Conservation (phyloP, 1,140 invertebrate species). For the Aphelinus certus region DNA sequence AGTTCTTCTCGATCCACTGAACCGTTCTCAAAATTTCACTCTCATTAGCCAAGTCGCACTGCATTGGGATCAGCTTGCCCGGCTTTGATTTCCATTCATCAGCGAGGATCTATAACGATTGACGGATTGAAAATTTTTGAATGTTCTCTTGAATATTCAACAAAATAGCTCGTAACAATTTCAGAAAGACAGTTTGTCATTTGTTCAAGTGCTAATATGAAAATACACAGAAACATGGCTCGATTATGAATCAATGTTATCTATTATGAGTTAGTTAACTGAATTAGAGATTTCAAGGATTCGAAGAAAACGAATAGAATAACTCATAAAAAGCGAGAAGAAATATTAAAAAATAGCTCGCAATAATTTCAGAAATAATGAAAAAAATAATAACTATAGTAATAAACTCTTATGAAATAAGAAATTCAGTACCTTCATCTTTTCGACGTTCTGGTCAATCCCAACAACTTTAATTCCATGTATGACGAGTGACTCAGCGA, state of each 20-base stretch:
- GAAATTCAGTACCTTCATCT: conserved; percentile 35
- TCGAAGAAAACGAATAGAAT: too few relatives aligned
- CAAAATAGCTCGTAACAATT: neutral
- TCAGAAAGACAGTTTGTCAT: neutral
- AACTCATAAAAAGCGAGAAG: too few relatives aligned
- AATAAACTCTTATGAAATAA: neutral
- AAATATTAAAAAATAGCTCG: too few relatives aligned
- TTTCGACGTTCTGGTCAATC: conserved; percentile 59
- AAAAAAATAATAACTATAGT: neutral
- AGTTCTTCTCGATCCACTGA: conserved; percentile 55
- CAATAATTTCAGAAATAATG: too few relatives aligned
- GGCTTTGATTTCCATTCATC: conserved; percentile 4
- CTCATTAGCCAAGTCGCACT: conserved; percentile 65
- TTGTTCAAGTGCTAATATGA: neutral
- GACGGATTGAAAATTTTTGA: too few relatives aligned
- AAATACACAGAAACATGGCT: too few relatives aligned
- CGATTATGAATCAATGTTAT: too few relatives aligned
- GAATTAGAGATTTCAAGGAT: too few relatives aligned
- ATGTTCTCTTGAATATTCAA: too few relatives aligned
- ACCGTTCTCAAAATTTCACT: conserved; percentile 63
- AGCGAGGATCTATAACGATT: conserved; percentile 5
- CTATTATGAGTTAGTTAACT: too few relatives aligned
- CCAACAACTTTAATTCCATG: conserved; percentile 67
- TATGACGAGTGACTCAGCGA: conserved; percentile 53
- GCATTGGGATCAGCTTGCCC: conserved; percentile 60